Conservation (phyloP, 2,113 vertebrate species). For the Cyanoderma ruficeps region DNA sequence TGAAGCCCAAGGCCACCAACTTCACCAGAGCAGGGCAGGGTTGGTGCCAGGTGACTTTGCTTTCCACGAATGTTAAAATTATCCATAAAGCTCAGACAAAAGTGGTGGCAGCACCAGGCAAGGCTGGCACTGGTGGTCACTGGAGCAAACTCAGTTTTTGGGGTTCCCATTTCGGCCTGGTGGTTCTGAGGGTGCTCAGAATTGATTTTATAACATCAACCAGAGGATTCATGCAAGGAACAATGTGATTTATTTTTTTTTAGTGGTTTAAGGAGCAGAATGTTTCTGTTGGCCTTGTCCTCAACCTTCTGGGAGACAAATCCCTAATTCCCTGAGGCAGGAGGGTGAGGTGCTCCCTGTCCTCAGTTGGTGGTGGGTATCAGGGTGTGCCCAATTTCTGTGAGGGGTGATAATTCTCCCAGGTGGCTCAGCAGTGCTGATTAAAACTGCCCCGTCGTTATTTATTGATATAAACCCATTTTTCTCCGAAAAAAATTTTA, state of each 20-base stretch:
- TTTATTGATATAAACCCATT: accelerated
- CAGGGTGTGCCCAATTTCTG: background rate
- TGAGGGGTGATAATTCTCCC: background rate
- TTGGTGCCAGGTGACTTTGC: background rate
- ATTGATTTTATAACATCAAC: background rate
- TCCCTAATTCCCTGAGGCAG: accelerated
- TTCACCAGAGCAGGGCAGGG: background rate
- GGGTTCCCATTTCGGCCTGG: background rate
- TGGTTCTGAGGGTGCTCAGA: background rate
- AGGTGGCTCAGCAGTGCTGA: background rate
- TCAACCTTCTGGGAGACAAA: background rate
- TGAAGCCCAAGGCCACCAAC: accelerated
- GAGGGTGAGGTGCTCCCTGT: background rate
- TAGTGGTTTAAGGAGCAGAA: background rate
- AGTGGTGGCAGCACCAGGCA: background rate
- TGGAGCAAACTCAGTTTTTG: background rate
- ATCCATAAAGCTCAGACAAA: accelerated
- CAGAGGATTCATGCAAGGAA: background rate
- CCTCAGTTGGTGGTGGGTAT: accelerated
- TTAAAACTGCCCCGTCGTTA: background rate
- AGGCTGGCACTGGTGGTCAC: background rate
- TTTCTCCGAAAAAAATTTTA: background rate
- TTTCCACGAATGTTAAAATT: background rate
- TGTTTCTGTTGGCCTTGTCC: background rate
- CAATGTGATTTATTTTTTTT: no score